Percentiles rank a stretch among this genome's conserved stretches.
Evolutionary conservation across 2,888 invertebrate genomes (phyloP).

Genomic region (Pomacea canaliculata): DNA sequence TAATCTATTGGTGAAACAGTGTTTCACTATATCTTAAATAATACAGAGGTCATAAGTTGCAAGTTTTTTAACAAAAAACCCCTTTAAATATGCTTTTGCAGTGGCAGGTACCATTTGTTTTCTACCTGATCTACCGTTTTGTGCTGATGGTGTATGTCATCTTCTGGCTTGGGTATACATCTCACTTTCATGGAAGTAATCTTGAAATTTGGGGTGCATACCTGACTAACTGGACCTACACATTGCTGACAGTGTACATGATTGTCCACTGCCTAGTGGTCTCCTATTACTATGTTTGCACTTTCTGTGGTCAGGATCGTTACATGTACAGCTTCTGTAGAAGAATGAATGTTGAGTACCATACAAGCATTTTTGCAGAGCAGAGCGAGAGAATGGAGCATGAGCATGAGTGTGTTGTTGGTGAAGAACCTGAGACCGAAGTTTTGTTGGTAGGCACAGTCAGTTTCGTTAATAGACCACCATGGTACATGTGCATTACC

Average conservation of each 20-base stretch:
- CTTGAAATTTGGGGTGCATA: constrained; percentile 47
- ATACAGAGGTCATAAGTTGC: too few relatives aligned
- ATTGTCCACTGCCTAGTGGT: constrained; percentile 39
- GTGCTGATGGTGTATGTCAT: constrained; percentile 49
- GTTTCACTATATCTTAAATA: too few relatives aligned
- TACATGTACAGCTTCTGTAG: neutral
- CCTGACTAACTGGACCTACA: constrained; percentile 65
- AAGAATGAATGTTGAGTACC: neutral
- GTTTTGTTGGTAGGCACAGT: neutral
- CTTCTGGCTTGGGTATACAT: constrained; percentile 40
- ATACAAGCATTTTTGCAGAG: constrained; percentile 2
- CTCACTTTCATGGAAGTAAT: neutral
- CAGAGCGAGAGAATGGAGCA: neutral
- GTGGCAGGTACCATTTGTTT: constrained; percentile 55
- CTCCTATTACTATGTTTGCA: constrained; percentile 22
- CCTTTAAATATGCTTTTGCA: constrained; percentile 38
- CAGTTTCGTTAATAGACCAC: neutral
- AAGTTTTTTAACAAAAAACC: too few relatives aligned
- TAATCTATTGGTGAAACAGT: too few relatives aligned
- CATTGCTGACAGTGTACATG: constrained; percentile 51
- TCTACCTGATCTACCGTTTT: constrained; percentile 54
- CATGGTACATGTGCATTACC: constrained; percentile 35
- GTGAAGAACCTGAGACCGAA: neutral
- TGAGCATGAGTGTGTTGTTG: constrained; percentile 1
- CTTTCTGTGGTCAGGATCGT: constrained; percentile 19